phyloP scores from a whole-genome alignment of 2,888 invertebrate genomes.

The Ceraclea dissimilis region DNA sequence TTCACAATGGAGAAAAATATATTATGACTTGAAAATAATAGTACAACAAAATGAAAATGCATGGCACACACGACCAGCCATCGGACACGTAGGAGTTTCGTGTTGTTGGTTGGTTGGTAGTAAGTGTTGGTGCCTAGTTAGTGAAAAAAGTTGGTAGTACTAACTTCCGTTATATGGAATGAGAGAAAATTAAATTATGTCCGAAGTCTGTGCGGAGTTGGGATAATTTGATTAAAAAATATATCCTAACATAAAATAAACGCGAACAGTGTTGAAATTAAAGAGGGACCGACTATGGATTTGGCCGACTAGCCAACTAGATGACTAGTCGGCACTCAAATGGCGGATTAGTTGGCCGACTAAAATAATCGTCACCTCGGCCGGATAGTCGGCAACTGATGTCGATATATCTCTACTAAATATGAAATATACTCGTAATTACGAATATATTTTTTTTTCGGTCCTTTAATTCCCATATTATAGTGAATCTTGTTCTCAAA shows the following conservation, averaged over 20 bases:
- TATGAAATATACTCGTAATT: no score
- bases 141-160: not conserved
- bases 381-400: no score
- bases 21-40: not conserved
- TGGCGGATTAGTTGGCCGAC: no score
- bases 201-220: constrained; percentile 17
- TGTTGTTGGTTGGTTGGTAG: not conserved
- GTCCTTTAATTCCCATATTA: no score
- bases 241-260: not conserved
- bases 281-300: no score
- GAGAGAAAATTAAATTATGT: constrained; percentile 21
- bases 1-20: not conserved
- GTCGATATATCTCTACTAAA: no score
- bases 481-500: no score
- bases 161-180: constrained; percentile 6
- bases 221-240: constrained; percentile 21
- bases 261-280: not conserved
- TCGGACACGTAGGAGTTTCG: not conserved
- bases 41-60: not conserved
- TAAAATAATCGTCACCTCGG: no score
- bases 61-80: not conserved
- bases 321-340: no score
- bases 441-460: no score
- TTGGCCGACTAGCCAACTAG: no score
- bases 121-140: not conserved